Evolutionary conservation across 2,888 invertebrate species (phyloP).

Genomic region (Euphydryas editha): DNA sequence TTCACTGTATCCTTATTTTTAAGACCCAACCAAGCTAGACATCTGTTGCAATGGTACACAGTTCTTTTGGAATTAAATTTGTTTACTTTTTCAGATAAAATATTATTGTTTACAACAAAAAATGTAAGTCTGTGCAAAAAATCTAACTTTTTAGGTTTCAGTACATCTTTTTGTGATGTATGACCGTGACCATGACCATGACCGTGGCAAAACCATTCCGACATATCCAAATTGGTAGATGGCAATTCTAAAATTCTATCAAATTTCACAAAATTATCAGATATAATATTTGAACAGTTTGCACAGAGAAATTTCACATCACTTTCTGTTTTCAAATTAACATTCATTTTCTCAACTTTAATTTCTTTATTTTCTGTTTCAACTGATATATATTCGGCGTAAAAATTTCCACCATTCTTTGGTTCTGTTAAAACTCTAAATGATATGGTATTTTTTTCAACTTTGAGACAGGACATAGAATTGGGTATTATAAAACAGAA

Average conservation of each 20-base stretch:
- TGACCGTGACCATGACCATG: constrained; percentile 65
- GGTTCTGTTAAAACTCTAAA: constrained; percentile 78
- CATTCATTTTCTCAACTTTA: constrained; percentile 54
- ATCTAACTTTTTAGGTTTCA: constrained; percentile 80
- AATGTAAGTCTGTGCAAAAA: constrained; percentile 84
- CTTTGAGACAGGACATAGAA: constrained; percentile 78
- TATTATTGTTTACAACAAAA: constrained; percentile 74
- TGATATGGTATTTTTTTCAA: constrained; percentile 73
- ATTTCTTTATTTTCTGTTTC: constrained; percentile 48
- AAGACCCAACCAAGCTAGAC: constrained; percentile 83
- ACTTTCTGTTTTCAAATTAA: constrained; percentile 61
- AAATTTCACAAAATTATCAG: constrained; percentile 77
- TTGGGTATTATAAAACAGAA: constrained; percentile 78
- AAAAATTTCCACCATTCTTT: constrained; percentile 74
- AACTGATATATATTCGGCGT: constrained; percentile 65
- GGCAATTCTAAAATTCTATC: constrained; percentile 85
- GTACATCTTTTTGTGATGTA: constrained; percentile 45
- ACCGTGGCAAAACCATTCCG: constrained; percentile 87
- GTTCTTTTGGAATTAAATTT: constrained; percentile 73
- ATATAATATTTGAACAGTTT: constrained; percentile 74
- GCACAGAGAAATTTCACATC: constrained; percentile 66
- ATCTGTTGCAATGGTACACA: constrained; percentile 82
- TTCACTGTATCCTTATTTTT: constrained; percentile 71
- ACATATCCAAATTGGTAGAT: constrained; percentile 82
- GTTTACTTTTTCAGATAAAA: constrained; percentile 69